Conservation (phyloP, 2,888 invertebrate genomes). For the Helleia helle region DNA sequence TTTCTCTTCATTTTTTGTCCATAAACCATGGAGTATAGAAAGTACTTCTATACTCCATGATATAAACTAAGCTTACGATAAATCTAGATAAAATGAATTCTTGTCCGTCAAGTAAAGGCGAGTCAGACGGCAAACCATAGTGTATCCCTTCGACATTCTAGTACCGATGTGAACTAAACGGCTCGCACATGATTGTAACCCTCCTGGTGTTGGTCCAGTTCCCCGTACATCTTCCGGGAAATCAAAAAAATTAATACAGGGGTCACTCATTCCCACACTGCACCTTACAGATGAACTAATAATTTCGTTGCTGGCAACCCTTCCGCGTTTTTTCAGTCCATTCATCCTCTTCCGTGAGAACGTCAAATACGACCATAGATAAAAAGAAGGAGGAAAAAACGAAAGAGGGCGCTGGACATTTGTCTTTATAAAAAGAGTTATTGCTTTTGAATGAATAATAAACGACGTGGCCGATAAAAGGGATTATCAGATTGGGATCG, state of each 20-base stretch:
- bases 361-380: conserved; percentile 56
- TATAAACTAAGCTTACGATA: too few species aligned
- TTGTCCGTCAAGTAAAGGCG: too few species aligned
- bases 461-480: conserved; percentile 31
- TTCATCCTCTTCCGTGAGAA: conserved; percentile 69
- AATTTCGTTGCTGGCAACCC: conserved; percentile 64
- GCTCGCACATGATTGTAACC: too few species aligned
- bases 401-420: conserved; percentile 61
- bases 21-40: too few species aligned
- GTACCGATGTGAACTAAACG: too few species aligned
- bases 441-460: conserved; percentile 48
- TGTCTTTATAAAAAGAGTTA: conserved; percentile 48
- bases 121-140: too few species aligned
- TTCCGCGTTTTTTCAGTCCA: conserved; percentile 61
- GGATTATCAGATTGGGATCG: conserved; percentile 46
- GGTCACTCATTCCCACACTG: conserved; percentile 67
- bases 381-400: conserved; percentile 50
- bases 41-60: too few species aligned
- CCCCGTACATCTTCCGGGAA: conserved; percentile 48
- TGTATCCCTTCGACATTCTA: too few species aligned
- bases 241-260: conserved; percentile 49
- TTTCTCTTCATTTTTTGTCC: too few species aligned
- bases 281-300: conserved; percentile 65
- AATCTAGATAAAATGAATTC: too few species aligned
- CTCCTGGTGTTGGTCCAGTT: neutral